Evolutionary conservation across 1,140 invertebrate species (phyloP).

Genomic region (Drosophila melanica): DNA sequence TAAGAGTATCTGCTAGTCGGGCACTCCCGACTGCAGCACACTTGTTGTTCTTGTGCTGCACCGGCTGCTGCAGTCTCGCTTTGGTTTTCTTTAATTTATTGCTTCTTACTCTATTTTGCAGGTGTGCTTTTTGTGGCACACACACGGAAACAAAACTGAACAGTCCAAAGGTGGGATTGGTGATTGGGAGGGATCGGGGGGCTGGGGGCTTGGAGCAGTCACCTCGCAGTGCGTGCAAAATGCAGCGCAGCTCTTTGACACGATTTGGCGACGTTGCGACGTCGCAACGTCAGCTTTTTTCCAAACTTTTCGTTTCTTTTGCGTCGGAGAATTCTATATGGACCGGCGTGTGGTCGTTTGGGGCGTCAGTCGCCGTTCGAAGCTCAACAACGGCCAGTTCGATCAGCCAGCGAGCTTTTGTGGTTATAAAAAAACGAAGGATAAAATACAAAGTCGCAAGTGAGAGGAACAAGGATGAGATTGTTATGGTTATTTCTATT

Average conservation of each 20-base stretch:
- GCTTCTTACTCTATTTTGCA: too few relatives aligned
- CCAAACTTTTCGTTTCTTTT: neutral
- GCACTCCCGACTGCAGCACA: neutral
- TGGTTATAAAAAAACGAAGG: too few relatives aligned
- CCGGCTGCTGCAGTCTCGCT: constrained; percentile 47
- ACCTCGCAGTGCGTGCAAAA: constrained; percentile 61
- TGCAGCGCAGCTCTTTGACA: constrained; percentile 49
- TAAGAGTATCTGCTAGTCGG: neutral
- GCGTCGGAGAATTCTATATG: constrained; percentile 73
- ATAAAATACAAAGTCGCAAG: neutral
- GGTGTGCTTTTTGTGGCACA: constrained; percentile 50
- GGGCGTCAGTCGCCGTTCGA: constrained; percentile 60
- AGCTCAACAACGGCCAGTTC: constrained; percentile 50
- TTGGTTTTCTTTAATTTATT: constrained; percentile 7
- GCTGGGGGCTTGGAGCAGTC: neutral
- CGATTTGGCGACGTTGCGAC: constrained; percentile 57
- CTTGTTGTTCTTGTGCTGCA: constrained; percentile 11
- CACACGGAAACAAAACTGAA: constrained; percentile 58
- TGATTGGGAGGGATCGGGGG: neutral
- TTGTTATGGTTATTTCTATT: constrained; percentile 49
- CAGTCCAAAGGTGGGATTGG: constrained; percentile 3
- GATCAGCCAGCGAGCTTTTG: neutral
- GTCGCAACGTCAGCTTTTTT: constrained; percentile 32
- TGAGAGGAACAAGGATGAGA: constrained; percentile 44
- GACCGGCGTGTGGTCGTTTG: constrained; percentile 31